These are phyloP conservation scores for Polia nebulosa DNA, from an alignment of 2,888 invertebrate genomes.

Conservation along the genomic window DNA sequence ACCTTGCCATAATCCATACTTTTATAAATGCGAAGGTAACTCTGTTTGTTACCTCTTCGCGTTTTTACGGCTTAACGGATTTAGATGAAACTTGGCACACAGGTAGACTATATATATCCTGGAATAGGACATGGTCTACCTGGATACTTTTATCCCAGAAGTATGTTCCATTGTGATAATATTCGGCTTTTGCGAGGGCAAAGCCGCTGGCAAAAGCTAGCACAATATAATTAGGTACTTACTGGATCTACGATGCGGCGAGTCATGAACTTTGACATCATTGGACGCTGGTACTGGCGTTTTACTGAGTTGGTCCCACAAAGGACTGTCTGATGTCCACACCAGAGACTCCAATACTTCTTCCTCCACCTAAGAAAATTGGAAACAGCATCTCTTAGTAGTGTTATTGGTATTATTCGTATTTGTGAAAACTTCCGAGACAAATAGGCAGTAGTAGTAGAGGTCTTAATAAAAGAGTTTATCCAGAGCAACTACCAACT, in stretches of 20 bases:
- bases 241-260: conserved; percentile 79
- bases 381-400: not conserved
- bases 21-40: too few species aligned
- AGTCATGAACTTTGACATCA: conserved; percentile 83
- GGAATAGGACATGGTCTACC: too few species aligned
- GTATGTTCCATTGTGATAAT: too few species aligned
- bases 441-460: not conserved
- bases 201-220: too few species aligned
- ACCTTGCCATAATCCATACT: too few species aligned
- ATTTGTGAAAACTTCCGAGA: not conserved
- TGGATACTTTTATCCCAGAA: too few species aligned
- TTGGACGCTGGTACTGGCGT: conserved; percentile 82
- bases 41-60: too few species aligned
- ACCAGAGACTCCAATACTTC: conserved; percentile 97
- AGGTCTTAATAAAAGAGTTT: not conserved
- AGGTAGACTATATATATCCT: too few species aligned
- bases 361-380: conserved; percentile 95
- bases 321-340: conserved; percentile 96
- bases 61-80: too few species aligned
- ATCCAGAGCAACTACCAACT: not conserved
- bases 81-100: too few species aligned
- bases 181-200: too few species aligned
- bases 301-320: conserved; percentile 95
- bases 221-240: too few species aligned
- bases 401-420: not conserved